phyloP scores from a whole-genome alignment of 2,888 invertebrate genomes.

The Nasonia oneida region DNA sequence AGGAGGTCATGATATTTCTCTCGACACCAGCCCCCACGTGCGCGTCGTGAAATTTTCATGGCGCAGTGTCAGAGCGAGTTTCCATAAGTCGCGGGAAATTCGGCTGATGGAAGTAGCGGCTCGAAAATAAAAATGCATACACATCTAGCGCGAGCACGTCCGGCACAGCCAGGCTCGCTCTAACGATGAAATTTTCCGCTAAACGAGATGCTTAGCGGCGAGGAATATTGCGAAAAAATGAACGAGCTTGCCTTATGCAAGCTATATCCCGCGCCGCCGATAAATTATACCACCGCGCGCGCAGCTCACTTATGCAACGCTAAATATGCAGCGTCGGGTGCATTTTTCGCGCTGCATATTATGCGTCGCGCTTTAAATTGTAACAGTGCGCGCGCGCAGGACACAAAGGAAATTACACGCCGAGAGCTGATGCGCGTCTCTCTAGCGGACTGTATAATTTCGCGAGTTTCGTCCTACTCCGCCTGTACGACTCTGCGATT shows the following conservation, averaged over 20 bases:
- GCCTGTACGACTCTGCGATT: neutral
- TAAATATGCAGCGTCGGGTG: slow-evolving; percentile 35
- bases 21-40: neutral
- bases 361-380: neutral
- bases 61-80: neutral
- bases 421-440: slow-evolving; percentile 16
- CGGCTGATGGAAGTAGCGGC: too few species aligned
- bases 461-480: neutral
- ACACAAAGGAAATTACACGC: slow-evolving; percentile 16
- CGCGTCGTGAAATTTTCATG: neutral
- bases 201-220: neutral
- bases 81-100: neutral
- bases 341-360: slow-evolving; percentile 29
- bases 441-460: neutral
- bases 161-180: neutral
- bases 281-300: slow-evolving; percentile 21
- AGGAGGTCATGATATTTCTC: neutral
- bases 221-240: slow-evolving; percentile 25
- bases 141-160: too few species aligned
- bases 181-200: slow-evolving; percentile 4
- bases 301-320: slow-evolving; percentile 31
- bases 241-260: slow-evolving; percentile 20
- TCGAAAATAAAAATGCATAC: neutral
- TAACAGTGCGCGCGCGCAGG: neutral
- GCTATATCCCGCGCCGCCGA: slow-evolving; percentile 25